These are phyloP conservation scores for Seira sanloemensis DNA, from an alignment of 2,888 invertebrate species.

Conservation along the genomic window DNA sequence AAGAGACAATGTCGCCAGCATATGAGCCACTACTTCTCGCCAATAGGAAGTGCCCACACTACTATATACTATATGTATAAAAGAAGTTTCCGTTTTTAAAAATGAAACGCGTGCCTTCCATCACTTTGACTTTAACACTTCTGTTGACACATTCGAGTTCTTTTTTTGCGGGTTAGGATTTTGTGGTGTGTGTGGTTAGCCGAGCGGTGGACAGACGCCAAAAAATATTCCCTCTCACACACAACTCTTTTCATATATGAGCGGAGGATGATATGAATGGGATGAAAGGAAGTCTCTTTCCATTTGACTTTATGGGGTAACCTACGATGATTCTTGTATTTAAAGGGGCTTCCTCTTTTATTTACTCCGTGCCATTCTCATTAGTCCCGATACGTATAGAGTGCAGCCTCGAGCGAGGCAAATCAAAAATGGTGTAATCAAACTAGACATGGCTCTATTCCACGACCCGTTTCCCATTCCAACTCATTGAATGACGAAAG, in stretches of 20 bases:
- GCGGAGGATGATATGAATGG: too few relatives aligned
- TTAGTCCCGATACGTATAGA: too few relatives aligned
- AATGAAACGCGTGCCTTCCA: conserved; percentile 3
- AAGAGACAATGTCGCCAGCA: neutral
- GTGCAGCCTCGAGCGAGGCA: too few relatives aligned
- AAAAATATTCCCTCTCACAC: neutral
- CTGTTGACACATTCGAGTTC: conserved; percentile 14
- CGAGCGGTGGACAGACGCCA: neutral
- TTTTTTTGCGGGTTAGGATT: neutral
- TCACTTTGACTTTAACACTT: conserved; percentile 8
- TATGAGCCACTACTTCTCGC: too few relatives aligned
- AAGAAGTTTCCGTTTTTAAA: neutral
- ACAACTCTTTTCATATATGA: too few relatives aligned
- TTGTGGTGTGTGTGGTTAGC: neutral
- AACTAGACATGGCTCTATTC: neutral
- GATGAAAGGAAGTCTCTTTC: too few relatives aligned
- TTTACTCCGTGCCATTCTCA: too few relatives aligned
- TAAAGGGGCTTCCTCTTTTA: too few relatives aligned
- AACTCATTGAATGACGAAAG: neutral
- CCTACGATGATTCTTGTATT: too few relatives aligned
- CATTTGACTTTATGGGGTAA: too few relatives aligned
- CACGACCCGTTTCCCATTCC: neutral
- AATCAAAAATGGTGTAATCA: too few relatives aligned
- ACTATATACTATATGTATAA: neutral
- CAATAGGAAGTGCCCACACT: neutral